phyloP scores from a whole-genome alignment of 2,113 vertebrate genomes.

The Aegypius monachus region DNA sequence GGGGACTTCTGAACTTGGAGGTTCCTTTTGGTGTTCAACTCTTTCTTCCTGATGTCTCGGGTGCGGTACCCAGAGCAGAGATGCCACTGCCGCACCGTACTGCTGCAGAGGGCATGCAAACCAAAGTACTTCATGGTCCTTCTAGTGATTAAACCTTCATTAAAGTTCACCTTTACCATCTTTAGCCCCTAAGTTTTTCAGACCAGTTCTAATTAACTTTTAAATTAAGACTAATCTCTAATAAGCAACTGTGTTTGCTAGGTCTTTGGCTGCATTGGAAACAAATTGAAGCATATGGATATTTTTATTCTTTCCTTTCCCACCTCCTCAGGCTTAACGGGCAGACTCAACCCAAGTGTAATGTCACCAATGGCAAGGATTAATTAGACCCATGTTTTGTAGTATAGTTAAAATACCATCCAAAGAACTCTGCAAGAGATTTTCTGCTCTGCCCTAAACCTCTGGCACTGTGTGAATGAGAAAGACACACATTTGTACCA shows the following conservation, averaged over 20 bases:
- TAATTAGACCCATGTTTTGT: neutral
- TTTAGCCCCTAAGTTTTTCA: neutral
- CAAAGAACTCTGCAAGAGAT: neutral
- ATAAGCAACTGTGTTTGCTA: neutral
- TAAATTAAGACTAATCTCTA: neutral
- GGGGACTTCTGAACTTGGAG: neutral
- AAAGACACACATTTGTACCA: neutral
- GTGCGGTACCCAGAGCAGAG: neutral
- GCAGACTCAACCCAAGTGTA: neutral
- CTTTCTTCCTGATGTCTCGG: neutral
- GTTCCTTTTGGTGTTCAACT: neutral
- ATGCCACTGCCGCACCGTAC: neutral
- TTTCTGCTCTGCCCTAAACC: neutral
- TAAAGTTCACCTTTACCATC: neutral
- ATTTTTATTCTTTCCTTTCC: neutral
- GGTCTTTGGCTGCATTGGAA: neutral
- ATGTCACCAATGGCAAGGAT: neutral
- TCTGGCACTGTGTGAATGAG: neutral
- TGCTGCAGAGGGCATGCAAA: neutral
- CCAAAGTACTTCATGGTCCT: neutral
- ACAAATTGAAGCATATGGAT: neutral
- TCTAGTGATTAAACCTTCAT: neutral
- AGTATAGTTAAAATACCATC: neutral
- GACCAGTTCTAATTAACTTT: neutral
- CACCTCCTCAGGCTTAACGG: neutral